A percentile compares a stretch with the other conserved stretches of the same genome.
phyloP scores from a whole-genome alignment of 2,113 vertebrate genomes.

The Puntigrus tetrazona region DNA sequence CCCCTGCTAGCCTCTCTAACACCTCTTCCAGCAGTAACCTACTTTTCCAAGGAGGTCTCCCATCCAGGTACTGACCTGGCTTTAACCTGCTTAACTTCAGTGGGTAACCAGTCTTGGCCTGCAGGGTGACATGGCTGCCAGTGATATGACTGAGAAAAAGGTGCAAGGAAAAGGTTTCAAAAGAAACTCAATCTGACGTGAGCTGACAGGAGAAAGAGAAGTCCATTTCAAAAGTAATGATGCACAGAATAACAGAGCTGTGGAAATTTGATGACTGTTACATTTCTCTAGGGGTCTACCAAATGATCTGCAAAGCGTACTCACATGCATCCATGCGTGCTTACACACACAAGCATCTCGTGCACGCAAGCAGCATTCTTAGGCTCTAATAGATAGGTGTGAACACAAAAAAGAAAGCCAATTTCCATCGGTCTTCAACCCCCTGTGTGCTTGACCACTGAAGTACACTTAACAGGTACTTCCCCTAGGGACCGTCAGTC shows the following conservation, averaged over 20 bases:
- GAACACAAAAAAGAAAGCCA: background rate
- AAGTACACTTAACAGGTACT: constrained; percentile 1
- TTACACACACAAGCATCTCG: background rate
- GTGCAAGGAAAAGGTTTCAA: constrained; percentile 42
- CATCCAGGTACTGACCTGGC: no score
- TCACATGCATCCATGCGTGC: background rate
- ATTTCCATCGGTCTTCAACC: background rate
- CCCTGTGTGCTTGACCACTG: background rate
- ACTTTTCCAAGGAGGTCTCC: no score
- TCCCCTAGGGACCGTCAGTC: background rate
- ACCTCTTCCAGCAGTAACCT: no score
- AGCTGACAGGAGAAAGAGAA: constrained; percentile 62
- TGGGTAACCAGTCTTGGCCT: no score
- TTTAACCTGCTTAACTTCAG: no score
- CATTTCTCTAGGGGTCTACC: constrained; percentile 23
- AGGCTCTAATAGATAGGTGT: background rate
- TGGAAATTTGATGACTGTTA: constrained; percentile 41
- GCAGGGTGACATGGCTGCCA: no score
- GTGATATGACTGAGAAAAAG: constrained; percentile 29
- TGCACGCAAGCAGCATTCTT: background rate
- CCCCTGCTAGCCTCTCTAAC: no score
- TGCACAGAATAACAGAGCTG: constrained; percentile 1
- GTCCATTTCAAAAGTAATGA: constrained; percentile 23
- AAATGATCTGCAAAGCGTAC: constrained; percentile 26
- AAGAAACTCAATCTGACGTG: constrained; percentile 52